phyloP scores from a whole-genome alignment of 2,113 vertebrate genomes.

The Crotalus viridis region DNA sequence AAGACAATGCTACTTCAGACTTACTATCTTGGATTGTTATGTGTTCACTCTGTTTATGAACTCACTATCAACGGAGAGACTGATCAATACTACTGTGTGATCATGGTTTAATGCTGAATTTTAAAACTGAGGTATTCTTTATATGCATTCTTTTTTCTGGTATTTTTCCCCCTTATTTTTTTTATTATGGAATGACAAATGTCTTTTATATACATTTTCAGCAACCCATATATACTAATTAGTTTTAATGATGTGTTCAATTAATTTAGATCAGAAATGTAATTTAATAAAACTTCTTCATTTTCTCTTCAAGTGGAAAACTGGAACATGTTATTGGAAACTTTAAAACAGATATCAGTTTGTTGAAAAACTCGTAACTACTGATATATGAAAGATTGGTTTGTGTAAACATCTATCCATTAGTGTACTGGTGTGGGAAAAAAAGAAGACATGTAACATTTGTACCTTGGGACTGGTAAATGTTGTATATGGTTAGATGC shows the following conservation, averaged over 20 bases:
- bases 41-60: not conserved
- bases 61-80: not conserved
- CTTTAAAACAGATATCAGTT: not conserved
- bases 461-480: not conserved
- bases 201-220: not conserved
- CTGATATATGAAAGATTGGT: not conserved
- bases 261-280: not conserved
- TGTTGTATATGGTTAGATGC: not conserved
- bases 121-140: not conserved
- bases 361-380: not conserved
- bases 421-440: not conserved
- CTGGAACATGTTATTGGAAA: not conserved
- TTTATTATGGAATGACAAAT: not conserved
- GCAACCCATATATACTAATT: not conserved
- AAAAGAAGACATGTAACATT: not conserved
- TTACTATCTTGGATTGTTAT: not conserved
- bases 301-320: not conserved
- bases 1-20: not conserved
- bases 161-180: not conserved
- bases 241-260: not conserved
- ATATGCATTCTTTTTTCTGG: not conserved
- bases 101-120: not conserved
- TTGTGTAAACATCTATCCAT: not conserved
- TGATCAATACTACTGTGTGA: not conserved
- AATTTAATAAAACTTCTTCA: not conserved